Evolutionary conservation across 2,113 vertebrate species (phyloP).

Genomic region (Urocolius indicus): DNA sequence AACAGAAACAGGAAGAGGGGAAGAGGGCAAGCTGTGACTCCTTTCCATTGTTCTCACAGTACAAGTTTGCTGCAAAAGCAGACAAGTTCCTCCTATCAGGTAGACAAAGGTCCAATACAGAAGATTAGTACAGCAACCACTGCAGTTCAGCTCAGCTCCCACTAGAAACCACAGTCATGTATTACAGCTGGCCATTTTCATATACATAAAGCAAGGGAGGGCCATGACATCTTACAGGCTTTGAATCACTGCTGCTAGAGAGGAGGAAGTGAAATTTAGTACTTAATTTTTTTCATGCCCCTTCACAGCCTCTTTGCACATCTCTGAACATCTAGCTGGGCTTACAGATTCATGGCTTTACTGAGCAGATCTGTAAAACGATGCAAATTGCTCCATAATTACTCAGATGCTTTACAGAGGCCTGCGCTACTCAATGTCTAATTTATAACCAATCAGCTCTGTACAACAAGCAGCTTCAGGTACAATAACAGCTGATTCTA

Average conservation of each 20-base stretch:
- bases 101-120: background rate
- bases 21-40: background rate
- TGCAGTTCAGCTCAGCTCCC: background rate
- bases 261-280: background rate
- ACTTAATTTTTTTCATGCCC: background rate
- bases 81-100: background rate
- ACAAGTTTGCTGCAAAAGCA: background rate
- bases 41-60: background rate
- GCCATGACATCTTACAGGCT: background rate
- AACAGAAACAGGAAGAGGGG: background rate
- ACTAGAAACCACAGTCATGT: background rate
- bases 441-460: constrained; percentile 48
- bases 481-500: constrained; percentile 56
- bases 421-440: constrained; percentile 29
- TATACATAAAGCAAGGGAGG: background rate
- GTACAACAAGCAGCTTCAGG: constrained; percentile 18
- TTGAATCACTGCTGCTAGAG: background rate
- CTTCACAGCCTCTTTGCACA: background rate
- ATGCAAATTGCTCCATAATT: constrained; percentile 56
- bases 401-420: constrained; percentile 26
- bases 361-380: constrained; percentile 20
- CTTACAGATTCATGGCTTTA: background rate
- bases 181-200: background rate
- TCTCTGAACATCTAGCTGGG: background rate
- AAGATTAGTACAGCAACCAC: background rate